A percentile compares a stretch with the other conserved stretches of the same genome.
Conservation (phyloP, 2,797 vertebrate species). For the Strix occidentalis region DNA sequence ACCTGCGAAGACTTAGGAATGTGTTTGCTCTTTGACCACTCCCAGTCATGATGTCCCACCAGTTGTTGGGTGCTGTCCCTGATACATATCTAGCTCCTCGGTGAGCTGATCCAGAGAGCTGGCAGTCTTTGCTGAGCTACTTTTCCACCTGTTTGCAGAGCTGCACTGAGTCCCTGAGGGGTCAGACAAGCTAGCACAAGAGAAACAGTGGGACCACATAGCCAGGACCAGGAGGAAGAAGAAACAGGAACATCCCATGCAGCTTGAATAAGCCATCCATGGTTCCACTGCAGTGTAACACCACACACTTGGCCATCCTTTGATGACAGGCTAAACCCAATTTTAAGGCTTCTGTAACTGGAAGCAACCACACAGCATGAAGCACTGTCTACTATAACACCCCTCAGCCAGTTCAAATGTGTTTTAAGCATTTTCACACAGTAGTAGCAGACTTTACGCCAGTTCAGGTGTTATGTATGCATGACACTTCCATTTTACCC, state of each 20-base stretch:
- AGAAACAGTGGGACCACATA: not conserved
- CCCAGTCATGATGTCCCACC: not conserved
- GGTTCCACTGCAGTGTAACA: not conserved
- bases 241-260: not conserved
- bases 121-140: not conserved
- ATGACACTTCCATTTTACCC: not conserved
- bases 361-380: not conserved
- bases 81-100: fast-evolving
- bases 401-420: not conserved
- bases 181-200: not conserved
- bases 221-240: not conserved
- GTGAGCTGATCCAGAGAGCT: not conserved
- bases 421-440: not conserved
- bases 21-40: not conserved
- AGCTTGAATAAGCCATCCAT: not conserved
- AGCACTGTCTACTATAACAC: not conserved
- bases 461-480: not conserved
- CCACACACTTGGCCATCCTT: not conserved
- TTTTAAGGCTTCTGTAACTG: not conserved
- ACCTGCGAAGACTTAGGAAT: not conserved
- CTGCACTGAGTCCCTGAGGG: not conserved
- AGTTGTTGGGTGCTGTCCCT: not conserved
- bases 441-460: not conserved
- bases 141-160: not conserved
- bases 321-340: not conserved